Evolutionary conservation across 2,797 vertebrate genomes (phyloP), one percentile per base, ranked within the genome.

Genomic region (Tympanoctomys barrerae): DNA sequence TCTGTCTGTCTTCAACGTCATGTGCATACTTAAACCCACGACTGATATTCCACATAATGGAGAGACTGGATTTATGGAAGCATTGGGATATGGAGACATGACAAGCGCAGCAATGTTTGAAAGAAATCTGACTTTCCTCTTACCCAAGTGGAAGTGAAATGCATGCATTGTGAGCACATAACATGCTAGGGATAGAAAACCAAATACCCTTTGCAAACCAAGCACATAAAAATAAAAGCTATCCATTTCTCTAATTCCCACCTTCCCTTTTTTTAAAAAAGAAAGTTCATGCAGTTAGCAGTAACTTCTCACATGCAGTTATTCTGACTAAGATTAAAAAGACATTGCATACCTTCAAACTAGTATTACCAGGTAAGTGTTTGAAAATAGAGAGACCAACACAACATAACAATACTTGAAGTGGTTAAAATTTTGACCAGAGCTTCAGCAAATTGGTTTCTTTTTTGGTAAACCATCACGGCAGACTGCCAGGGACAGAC

Each of bases 31-130:
- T 98, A 99, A 98, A 99, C 97, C 98, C 98, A 99, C 96, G 98
- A 98, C 93, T 99, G 98, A 98, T 98, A 98, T 97, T 98, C 98
- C 97, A 98, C 98, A 98, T 98, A 98, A 97, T 98, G 98, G 97
- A 98, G 97, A 98, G 98, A 98, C 98, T 97, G 98, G 97, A 98
- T 98, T 98, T 97, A 98, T 98, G 98, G 97, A 98, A 98, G 98
- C 98, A 97, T 98, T 98, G 97, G 98, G 95, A 98, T 97, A 98
- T 94, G 98, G 98, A 98, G 97, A 98, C 94, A 98, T 97, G 98
- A 98, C 98, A 98, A 98, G 98, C 91, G 98, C 98, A 98, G 97
- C 97, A 97, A 97, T 97, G 97, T 98, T 98, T 97, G 97, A 98
- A 98, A 98, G 96, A 97, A 97, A 98, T 96, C 98, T 97, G 98